Evolutionary conservation across 2,113 vertebrate species (phyloP), one percentile per base, ranked within the genome.

Genomic region (Actinemys pallida): DNA sequence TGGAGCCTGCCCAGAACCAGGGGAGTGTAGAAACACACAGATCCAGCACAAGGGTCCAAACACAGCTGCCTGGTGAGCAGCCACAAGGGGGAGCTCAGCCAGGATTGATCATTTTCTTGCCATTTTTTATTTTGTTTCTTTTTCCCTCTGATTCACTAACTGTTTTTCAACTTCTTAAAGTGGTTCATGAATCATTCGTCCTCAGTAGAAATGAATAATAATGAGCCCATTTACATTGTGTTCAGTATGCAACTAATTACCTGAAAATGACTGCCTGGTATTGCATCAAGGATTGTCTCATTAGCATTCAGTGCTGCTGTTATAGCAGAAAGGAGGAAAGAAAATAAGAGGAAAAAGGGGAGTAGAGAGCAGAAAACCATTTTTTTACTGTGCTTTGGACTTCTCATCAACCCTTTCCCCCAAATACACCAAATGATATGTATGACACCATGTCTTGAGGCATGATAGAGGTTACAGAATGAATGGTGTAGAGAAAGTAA

Each of bases 181-280:
- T 92, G 88, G 87, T 84, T 86, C 93, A 81, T 97, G 89, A 96
- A 95, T 90, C 81, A 93, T 62, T 53, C 17, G n/a, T 25, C 7
- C 39, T 75, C 10, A 42, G 83, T 62, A 87, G 86, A 96, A 96
- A 94, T 95, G 85, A 95, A 86, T 90, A 96, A 92, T 93, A 96
- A 93, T 49, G 72, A 91, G 59, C 42, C 56, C 83, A 96, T 86
- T 95, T 94, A 85, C 59, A 90, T 72, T 94, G 78, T 59, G 85
- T 80, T 96, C 93, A 83, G 57, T 76, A 86, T 90, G 81, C 62
- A 93, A 84, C 59, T 88, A 92, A 95, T 96, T 91, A 94, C 65
- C 81, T 94, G 47, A 84, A 96, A 96, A 85, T 50, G 86, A 72
- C 45, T 56, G 83, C 57, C 94, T 92, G 52, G 39, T 54, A 31